Conservation (phyloP, 30 jellyfish, hydroid and myxozoan genomes). For the Calvadosia cruxmelitensis region DNA sequence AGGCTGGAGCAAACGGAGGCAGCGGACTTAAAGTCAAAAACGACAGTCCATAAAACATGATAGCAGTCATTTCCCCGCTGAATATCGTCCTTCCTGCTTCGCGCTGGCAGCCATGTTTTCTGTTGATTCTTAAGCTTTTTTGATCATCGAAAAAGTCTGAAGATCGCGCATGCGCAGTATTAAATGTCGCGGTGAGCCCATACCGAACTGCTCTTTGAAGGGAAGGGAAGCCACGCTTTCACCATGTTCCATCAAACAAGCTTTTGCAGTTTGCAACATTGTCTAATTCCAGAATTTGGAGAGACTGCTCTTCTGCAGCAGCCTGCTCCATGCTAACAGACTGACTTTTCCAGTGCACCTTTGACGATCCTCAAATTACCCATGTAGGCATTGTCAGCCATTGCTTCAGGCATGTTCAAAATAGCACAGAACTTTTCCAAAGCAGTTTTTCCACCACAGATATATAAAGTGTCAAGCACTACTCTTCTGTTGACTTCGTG, state of each 20-base stretch:
- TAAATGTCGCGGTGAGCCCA: too few relatives aligned
- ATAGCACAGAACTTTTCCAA: constrained; percentile 6
- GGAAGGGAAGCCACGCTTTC: neutral
- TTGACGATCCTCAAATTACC: neutral
- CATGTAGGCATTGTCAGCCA: constrained; percentile 1
- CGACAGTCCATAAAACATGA: too few relatives aligned
- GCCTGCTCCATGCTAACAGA: neutral
- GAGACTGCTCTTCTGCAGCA: constrained; percentile 1
- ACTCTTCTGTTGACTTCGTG: constrained; percentile 7
- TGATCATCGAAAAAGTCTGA: too few relatives aligned
- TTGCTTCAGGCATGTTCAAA: constrained; percentile 15
- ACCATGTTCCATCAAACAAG: neutral
- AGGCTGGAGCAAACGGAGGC: too few relatives aligned
- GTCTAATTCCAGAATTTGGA: neutral
- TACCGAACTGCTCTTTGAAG: neutral
- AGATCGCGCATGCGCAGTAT: too few relatives aligned
- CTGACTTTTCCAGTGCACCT: neutral
- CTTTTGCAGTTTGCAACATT: neutral
- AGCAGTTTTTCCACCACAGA: constrained; percentile 17
- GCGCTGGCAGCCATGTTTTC: too few relatives aligned
- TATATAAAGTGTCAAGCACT: constrained; percentile 4
- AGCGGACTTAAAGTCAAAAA: too few relatives aligned
- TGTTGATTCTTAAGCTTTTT: too few relatives aligned
- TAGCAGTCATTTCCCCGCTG: too few relatives aligned
- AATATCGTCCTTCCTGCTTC: too few relatives aligned